Evolutionary conservation across 1,140 invertebrate species (phyloP).

Genomic region (Listronotus oregonensis): DNA sequence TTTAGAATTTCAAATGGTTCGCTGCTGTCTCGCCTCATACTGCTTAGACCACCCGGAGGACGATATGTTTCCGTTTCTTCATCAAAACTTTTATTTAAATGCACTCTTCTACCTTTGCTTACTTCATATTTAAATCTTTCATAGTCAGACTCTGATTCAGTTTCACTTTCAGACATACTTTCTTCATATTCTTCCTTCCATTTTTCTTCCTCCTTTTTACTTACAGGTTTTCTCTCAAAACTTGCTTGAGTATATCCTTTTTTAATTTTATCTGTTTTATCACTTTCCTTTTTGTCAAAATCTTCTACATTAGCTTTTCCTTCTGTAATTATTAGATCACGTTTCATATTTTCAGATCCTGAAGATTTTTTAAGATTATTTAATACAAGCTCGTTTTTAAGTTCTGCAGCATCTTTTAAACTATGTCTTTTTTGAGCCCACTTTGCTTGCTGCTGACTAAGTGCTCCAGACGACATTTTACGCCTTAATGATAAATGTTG

Average conservation of each 20-base stretch:
- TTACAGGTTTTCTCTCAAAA: slow-evolving; percentile 43
- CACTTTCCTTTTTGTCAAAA: slow-evolving; percentile 49
- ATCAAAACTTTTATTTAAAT: slow-evolving; percentile 57
- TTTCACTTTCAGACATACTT: slow-evolving; percentile 47
- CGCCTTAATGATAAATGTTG: slow-evolving; percentile 43
- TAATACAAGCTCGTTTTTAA: slow-evolving; percentile 38
- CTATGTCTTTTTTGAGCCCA: slow-evolving; percentile 52
- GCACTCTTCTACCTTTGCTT: slow-evolving; percentile 33
- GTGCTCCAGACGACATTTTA: slow-evolving; percentile 45
- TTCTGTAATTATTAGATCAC: slow-evolving; percentile 36
- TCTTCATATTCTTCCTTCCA: slow-evolving; percentile 53
- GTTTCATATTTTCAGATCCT: slow-evolving; percentile 32
- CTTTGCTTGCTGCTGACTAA: slow-evolving; percentile 41
- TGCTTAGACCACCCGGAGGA: slow-evolving; percentile 57
- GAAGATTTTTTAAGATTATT: slow-evolving; percentile 34
- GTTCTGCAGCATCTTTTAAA: slow-evolving; percentile 49
- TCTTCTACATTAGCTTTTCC: slow-evolving; percentile 50
- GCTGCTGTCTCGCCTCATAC: slow-evolving; percentile 55
- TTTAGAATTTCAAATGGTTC: slow-evolving; percentile 62
- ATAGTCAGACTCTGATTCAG: slow-evolving; percentile 41
- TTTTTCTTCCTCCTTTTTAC: slow-evolving; percentile 47
- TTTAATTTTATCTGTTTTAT: slow-evolving; percentile 43
- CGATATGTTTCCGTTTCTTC: slow-evolving; percentile 73
- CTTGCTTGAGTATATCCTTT: slow-evolving; percentile 41
- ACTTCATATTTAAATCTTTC: slow-evolving; percentile 34